These are phyloP conservation scores for Serripes groenlandicus DNA, from an alignment of 2,888 invertebrate species.

Conservation along the genomic window DNA sequence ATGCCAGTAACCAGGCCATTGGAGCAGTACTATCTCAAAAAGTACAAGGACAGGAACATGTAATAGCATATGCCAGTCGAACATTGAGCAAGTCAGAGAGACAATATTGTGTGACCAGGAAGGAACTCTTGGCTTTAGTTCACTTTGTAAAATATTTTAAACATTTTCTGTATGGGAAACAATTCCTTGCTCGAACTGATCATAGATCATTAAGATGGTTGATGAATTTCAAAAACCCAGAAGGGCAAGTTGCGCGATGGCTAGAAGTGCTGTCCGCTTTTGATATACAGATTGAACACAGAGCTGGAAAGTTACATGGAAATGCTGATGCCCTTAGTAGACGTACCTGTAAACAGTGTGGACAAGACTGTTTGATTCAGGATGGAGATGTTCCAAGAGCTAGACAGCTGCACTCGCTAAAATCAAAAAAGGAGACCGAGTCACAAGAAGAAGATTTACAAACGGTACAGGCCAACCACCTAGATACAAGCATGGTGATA, in stretches of 20 bases:
- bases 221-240: neutral
- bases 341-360: conserved; percentile 52
- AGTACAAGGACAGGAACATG: no score
- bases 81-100: neutral
- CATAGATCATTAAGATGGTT: neutral
- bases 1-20: no score
- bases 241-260: conserved; percentile 1
- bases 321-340: no score
- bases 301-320: conserved; percentile 33
- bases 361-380: conserved; percentile 34
- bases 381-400: conserved; percentile 1
- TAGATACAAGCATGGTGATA: no score
- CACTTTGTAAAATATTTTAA: neutral
- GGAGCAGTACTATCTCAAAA: no score
- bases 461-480: no score
- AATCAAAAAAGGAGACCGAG: no score
- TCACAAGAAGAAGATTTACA: conserved; percentile 5
- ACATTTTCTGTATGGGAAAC: neutral
- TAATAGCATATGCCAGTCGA: no score
- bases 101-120: conserved; percentile 9
- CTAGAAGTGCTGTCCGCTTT: conserved; percentile 43
- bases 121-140: neutral
- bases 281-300: conserved; percentile 38
- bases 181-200: neutral
- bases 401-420: no score